A percentile compares a stretch with the other conserved stretches of the same genome.
These are phyloP conservation scores for Smutsia gigantea DNA, from an alignment of 2,797 vertebrate species.

Conservation along the genomic window DNA sequence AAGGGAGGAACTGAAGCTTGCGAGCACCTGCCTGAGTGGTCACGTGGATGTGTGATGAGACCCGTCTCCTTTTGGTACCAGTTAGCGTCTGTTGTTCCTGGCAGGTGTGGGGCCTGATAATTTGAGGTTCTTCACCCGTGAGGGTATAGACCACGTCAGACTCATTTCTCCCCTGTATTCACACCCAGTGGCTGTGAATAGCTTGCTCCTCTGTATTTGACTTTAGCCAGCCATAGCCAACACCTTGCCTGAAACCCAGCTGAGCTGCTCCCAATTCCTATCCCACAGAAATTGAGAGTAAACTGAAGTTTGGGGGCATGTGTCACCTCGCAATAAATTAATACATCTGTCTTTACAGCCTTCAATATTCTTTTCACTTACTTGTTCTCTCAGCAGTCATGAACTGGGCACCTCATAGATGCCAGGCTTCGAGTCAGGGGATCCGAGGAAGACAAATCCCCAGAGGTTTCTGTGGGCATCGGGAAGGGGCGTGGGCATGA, in stretches of 20 bases:
- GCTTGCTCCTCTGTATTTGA: neutral
- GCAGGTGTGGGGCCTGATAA: no score
- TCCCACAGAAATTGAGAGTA: neutral
- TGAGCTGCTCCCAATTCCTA: no score
- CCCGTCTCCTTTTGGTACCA: no score
- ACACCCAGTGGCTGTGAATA: neutral
- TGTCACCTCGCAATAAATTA: neutral
- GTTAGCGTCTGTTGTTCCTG: neutral
- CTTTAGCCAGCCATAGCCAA: neutral
- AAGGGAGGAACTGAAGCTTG: neutral
- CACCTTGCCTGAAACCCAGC: neutral
- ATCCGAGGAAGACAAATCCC: neutral
- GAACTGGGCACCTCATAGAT: neutral
- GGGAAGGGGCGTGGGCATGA: neutral
- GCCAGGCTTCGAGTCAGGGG: neutral
- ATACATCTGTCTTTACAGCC: neutral
- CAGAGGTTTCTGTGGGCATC: neutral
- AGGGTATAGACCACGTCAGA: neutral
- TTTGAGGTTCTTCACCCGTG: rapidly evolving
- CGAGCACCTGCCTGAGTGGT: neutral
- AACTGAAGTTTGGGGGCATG: neutral
- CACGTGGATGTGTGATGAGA: neutral
- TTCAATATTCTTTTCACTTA: neutral
- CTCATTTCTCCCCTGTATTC: rapidly evolving
- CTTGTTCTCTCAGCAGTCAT: neutral